Evolutionary conservation across 2,113 vertebrate species (phyloP), one percentile per base, ranked within the genome.

Genomic region (Glareola pratincola): DNA sequence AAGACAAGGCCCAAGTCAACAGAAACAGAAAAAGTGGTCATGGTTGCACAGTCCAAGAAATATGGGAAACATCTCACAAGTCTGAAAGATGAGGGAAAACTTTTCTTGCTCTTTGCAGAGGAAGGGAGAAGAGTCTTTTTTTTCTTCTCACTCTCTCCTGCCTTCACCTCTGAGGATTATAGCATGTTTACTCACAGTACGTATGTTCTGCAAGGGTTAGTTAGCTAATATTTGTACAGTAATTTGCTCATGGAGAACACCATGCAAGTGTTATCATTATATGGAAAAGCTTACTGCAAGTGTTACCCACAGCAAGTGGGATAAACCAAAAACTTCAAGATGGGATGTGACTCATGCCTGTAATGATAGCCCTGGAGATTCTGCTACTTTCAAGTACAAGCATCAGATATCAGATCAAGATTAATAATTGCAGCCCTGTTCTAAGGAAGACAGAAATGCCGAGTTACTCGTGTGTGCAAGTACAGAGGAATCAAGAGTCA

Each of bases 351-450:
- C 72, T 96, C 95, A 92, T 1, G 14, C 30, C 68, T 81, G 39
- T 87, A 96, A 95, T 53, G 50, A 94, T 3, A 94, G 66, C 53
- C 62, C 77, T 82, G 64, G 23, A 89, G 60, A 83, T 84, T 82
- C 84, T 81, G 60, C 60, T 92, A 72, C 92, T 97, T 95, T 67
- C 75, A 92, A 94, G 92, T 85, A 90, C 26, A 82, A 90, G 93
- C 92, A 69, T 57, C 91, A 80, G 81, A 85, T 64, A 82, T 37
- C 90, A 84, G 60, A 68, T 54, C 73, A 45, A 89, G 84, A 71
- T 85, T 82, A 96, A 96, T 75, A 88, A 92, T 41, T 92, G 79
- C 82, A 96, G 63, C 48, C 81, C 81, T 54, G 36, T 54, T 79
- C 20, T 30, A 57, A 91, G 19, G 62, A 75, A 95, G 79, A 68